Evolutionary conservation across 1,140 invertebrate genomes (phyloP).

Genomic region (Sycophaga agraensis): DNA sequence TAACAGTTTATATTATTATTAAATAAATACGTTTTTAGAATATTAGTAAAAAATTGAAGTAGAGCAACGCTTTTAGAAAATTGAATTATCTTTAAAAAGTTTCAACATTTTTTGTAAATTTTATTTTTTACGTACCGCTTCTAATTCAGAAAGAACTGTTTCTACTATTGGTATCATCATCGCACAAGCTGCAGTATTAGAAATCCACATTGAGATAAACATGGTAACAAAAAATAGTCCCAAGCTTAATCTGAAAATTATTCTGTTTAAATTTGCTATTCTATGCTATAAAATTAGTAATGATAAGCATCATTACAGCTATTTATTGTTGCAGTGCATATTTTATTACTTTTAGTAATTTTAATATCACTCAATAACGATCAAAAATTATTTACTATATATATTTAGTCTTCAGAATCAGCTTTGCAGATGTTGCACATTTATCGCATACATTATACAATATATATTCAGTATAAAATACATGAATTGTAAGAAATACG

Average conservation of each 20-base stretch:
- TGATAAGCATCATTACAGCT: too few relatives aligned
- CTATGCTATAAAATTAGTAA: too few relatives aligned
- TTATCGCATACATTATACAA: too few relatives aligned
- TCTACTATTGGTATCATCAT: conserved; percentile 67
- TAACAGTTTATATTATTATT: conserved; percentile 11
- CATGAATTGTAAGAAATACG: too few relatives aligned
- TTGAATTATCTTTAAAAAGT: not conserved
- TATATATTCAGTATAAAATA: too few relatives aligned
- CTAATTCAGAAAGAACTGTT: conserved; percentile 58
- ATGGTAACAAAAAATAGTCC: conserved; percentile 65
- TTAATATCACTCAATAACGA: not conserved
- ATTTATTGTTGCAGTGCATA: not conserved
- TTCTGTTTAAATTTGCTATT: not conserved
- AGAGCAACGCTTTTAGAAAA: conserved; percentile 2
- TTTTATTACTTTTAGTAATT: too few relatives aligned
- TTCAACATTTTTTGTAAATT: not conserved
- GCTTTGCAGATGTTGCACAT: too few relatives aligned
- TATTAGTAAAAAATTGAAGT: too few relatives aligned
- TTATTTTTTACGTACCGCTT: conserved; percentile 46
- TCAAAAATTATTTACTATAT: too few relatives aligned
- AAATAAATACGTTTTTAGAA: too few relatives aligned
- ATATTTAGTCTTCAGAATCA: too few relatives aligned
- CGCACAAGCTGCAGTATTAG: conserved; percentile 64
- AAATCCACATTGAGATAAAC: conserved; percentile 68
- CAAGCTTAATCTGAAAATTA: conserved; percentile 47